Percentiles rank a stretch among this genome's conserved stretches.
Conservation (phyloP, 37 sponge, comb jelly and placozoan species). For the Hormiphora californensis region DNA sequence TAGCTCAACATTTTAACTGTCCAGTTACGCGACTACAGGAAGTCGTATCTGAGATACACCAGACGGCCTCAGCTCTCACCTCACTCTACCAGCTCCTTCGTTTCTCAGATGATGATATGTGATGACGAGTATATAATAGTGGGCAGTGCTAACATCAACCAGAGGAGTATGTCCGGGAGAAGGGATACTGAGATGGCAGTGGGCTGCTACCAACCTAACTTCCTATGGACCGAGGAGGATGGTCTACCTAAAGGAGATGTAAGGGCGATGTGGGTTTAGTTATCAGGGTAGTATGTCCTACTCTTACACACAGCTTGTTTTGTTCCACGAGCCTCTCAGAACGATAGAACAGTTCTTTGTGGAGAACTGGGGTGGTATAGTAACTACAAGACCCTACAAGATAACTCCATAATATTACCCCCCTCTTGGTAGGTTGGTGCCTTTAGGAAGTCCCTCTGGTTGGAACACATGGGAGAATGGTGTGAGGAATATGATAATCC, state of each 20-base stretch:
- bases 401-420: too few species aligned
- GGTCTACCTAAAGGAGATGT: conserved; percentile 26
- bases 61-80: too few species aligned
- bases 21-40: neutral
- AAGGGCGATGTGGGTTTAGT: too few species aligned
- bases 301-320: too few species aligned
- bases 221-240: neutral
- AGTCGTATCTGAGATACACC: too few species aligned
- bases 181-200: conserved; percentile 53
- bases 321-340: too few species aligned
- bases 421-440: conserved; percentile 28
- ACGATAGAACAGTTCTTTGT: too few species aligned
- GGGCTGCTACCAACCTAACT: conserved; percentile 47
- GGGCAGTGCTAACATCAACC: conserved; percentile 54
- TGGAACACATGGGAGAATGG: conserved; percentile 51
- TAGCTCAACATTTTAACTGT: neutral
- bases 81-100: neutral
- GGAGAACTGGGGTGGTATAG: too few species aligned
- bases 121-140: conserved; percentile 50
- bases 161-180: conserved; percentile 48
- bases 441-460: conserved; percentile 45
- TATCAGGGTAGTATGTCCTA: too few species aligned
- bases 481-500: conserved; percentile 32
- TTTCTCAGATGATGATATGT: conserved; percentile 43
- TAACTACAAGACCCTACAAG: too few species aligned